A percentile compares a stretch with the other conserved stretches of the same genome.
Conservation (phyloP, 2,888 invertebrate genomes). For the Graphium colonna region DNA sequence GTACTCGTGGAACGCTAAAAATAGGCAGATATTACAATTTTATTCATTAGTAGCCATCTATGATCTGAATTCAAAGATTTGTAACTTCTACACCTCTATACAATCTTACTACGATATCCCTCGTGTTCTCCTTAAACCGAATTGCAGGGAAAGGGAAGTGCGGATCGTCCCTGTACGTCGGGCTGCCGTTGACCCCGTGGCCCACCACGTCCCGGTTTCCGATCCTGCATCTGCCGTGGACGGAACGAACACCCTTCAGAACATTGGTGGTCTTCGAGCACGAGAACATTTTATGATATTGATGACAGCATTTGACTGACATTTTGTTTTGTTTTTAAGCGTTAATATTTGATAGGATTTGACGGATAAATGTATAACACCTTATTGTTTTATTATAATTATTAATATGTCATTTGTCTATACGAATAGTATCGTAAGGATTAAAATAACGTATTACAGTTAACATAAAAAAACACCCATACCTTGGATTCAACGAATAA, state of each 20-base stretch:
- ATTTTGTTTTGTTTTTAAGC: slow-evolving; percentile 5
- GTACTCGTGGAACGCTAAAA: too few species aligned
- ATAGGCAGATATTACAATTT: too few species aligned
- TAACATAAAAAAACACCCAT: too few species aligned
- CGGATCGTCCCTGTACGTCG: slow-evolving; percentile 78
- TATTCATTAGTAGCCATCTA: too few species aligned
- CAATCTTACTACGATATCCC: slow-evolving; percentile 78
- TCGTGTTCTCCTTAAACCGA: slow-evolving; percentile 80
- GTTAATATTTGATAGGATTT: background rate
- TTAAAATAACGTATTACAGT: too few species aligned
- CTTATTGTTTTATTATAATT: too few species aligned
- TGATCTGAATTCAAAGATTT: too few species aligned
- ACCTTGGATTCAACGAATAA: too few species aligned
- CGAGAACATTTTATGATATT: slow-evolving; percentile 1
- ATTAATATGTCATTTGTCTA: too few species aligned
- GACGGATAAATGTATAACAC: background rate
- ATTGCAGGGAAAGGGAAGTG: slow-evolving; percentile 83
- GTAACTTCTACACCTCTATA: too few species aligned
- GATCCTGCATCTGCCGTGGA: slow-evolving; percentile 56
- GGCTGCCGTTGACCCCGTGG: slow-evolving; percentile 79
- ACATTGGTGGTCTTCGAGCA: background rate
- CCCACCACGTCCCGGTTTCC: slow-evolving; percentile 85
- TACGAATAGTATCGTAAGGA: too few species aligned
- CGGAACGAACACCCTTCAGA: slow-evolving; percentile 13
- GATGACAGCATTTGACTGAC: slow-evolving; percentile 1